Conservation (phyloP, 2,888 invertebrate genomes). For the Drosophila hamatofila region DNA sequence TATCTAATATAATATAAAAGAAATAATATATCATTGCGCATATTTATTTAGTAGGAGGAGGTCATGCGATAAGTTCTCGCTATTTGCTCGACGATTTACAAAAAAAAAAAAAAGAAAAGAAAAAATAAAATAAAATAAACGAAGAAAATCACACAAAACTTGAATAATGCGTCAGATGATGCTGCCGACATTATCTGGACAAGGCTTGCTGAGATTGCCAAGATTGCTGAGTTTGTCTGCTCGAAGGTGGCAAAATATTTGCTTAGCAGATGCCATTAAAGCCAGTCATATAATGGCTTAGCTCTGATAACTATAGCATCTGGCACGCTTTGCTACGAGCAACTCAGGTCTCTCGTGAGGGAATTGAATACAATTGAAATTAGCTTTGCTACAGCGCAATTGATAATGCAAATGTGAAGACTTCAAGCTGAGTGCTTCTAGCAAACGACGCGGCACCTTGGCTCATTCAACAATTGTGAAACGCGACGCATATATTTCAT, state of each 20-base stretch:
- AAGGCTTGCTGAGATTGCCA: conserved; percentile 4
- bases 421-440: background rate
- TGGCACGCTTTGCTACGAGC: conserved; percentile 28
- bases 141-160: background rate
- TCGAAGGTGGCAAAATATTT: conserved; percentile 50
- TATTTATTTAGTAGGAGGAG: conserved; percentile 60
- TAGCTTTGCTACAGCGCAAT: conserved; percentile 14
- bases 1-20: background rate
- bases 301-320: conserved; percentile 1
- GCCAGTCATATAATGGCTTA: background rate
- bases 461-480: conserved; percentile 49
- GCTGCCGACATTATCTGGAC: conserved; percentile 35
- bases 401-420: conserved; percentile 38
- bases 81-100: conserved; percentile 39
- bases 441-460: conserved; percentile 35
- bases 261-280: conserved; percentile 1
- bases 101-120: too few species aligned
- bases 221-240: conserved; percentile 17
- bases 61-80: conserved; percentile 52
- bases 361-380: conserved; percentile 36
- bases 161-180: conserved; percentile 43
- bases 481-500: conserved; percentile 36
- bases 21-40: conserved; percentile 45
- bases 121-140: too few species aligned
- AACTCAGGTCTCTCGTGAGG: background rate